Percentiles rank a stretch among this genome's conserved stretches.
These are phyloP conservation scores for Eustalomyia histrio DNA, from an alignment of 2,888 invertebrate species.

Conservation along the genomic window DNA sequence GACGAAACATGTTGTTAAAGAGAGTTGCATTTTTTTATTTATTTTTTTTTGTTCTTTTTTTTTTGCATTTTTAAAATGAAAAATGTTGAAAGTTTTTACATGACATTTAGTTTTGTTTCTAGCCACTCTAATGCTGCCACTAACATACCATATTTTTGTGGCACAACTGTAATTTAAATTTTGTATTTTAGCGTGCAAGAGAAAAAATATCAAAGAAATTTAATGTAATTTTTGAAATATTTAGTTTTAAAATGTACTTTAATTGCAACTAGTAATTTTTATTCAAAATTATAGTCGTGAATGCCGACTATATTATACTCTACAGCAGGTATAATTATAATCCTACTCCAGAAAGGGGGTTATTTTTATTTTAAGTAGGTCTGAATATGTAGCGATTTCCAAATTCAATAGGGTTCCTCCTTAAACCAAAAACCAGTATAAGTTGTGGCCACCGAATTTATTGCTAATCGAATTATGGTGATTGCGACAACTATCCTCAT, in stretches of 20 bases:
- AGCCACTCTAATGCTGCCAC: conserved; percentile 26
- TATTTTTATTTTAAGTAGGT: too few relatives aligned
- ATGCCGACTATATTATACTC: too few relatives aligned
- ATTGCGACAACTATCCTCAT: too few relatives aligned
- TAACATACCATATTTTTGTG: conserved; percentile 24
- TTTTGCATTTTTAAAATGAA: conserved; percentile 32
- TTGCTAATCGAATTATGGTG: too few relatives aligned
- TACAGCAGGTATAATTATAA: too few relatives aligned
- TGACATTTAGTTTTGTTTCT: conserved; percentile 54
- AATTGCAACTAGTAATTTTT: too few relatives aligned
- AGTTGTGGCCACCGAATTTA: too few relatives aligned
- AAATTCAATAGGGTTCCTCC: too few relatives aligned
- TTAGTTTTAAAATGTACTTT: background rate
- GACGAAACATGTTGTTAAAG: background rate
- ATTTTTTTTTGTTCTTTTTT: background rate
- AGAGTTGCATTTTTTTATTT: conserved; percentile 16
- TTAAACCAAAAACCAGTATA: too few relatives aligned
- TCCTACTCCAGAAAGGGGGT: too few relatives aligned
- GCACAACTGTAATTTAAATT: background rate
- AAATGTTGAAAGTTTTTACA: conserved; percentile 56
- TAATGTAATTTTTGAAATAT: background rate
- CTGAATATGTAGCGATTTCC: too few relatives aligned
- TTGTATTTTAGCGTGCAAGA: background rate
- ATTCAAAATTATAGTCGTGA: too few relatives aligned
- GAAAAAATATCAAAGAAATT: background rate